Conservation (phyloP, 2,888 invertebrate genomes). For the Aleiodes alternator region DNA sequence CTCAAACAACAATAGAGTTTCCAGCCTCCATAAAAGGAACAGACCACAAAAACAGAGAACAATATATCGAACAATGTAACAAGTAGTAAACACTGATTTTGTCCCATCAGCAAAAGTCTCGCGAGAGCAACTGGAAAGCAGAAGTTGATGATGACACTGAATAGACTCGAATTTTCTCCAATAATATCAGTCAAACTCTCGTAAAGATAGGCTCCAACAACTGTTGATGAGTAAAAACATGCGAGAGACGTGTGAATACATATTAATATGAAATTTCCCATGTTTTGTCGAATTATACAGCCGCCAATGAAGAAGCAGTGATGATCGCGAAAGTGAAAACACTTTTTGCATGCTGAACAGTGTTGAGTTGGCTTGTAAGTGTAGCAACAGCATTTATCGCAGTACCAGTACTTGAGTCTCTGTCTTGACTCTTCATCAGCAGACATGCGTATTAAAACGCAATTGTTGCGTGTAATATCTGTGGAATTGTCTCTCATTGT, state of each 20-base stretch:
- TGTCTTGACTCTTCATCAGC: neutral
- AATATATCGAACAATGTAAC: slow-evolving; percentile 63
- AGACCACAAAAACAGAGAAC: slow-evolving; percentile 62
- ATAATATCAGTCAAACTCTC: slow-evolving; percentile 58
- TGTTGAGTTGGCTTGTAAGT: slow-evolving; percentile 65
- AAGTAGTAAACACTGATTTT: slow-evolving; percentile 60
- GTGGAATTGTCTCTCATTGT: slow-evolving; percentile 51
- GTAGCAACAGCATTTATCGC: slow-evolving; percentile 63
- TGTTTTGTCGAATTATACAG: slow-evolving; percentile 66
- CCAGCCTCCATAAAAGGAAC: slow-evolving; percentile 64
- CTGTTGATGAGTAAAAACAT: slow-evolving; percentile 62
- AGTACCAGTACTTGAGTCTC: slow-evolving; percentile 65
- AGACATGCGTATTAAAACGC: slow-evolving; percentile 46
- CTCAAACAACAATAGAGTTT: slow-evolving; percentile 62
- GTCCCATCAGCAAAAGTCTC: slow-evolving; percentile 56
- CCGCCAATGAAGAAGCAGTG: slow-evolving; percentile 68
- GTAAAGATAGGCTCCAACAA: slow-evolving; percentile 63
- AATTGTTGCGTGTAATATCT: slow-evolving; percentile 37
- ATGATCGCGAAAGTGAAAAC: slow-evolving; percentile 67
- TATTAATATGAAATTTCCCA: slow-evolving; percentile 68
- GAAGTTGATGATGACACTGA: slow-evolving; percentile 62
- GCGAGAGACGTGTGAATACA: slow-evolving; percentile 65
- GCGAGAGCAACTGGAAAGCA: slow-evolving; percentile 66
- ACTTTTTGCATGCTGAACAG: slow-evolving; percentile 64
- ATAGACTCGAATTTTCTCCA: slow-evolving; percentile 50